Evolutionary conservation across 2,113 vertebrate genomes (phyloP).

Genomic region (Mastomys coucha): DNA sequence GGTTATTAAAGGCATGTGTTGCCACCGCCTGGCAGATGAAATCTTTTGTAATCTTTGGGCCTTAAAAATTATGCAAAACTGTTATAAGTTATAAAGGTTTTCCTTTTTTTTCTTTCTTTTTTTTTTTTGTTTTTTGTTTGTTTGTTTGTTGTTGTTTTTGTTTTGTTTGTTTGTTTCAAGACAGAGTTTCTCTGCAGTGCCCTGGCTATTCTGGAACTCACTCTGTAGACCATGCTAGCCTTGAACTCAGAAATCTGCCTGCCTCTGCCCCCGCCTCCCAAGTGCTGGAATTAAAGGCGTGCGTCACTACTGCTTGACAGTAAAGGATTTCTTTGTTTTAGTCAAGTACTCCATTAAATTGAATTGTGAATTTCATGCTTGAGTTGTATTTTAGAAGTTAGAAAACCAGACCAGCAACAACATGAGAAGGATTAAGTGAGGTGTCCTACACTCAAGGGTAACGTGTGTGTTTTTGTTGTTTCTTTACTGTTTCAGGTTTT

Average conservation of each 20-base stretch:
- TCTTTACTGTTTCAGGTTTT: slow-evolving; percentile 89
- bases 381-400: background rate
- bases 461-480: slow-evolving; percentile 22
- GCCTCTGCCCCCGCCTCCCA: too few relatives aligned
- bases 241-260: too few relatives aligned
- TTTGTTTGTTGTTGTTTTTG: too few relatives aligned
- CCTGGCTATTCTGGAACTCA: too few relatives aligned
- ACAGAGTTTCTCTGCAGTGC: too few relatives aligned
- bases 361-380: background rate
- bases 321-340: background rate
- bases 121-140: too few relatives aligned
- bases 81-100: background rate
- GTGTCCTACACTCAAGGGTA: background rate
- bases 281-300: too few relatives aligned
- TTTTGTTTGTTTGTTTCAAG: too few relatives aligned
- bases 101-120: too few relatives aligned
- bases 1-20: too few relatives aligned
- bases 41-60: background rate
- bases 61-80: background rate
- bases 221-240: too few relatives aligned
- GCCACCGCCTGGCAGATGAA: background rate
- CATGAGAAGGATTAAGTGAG: background rate
- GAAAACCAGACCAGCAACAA: slow-evolving; percentile 10
- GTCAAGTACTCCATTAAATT: slow-evolving; percentile 5
- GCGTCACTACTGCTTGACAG: too few relatives aligned